Evolutionary conservation across 2,113 vertebrate species (phyloP), one percentile per base, ranked within the genome.

Genomic region (Sula dactylatra): DNA sequence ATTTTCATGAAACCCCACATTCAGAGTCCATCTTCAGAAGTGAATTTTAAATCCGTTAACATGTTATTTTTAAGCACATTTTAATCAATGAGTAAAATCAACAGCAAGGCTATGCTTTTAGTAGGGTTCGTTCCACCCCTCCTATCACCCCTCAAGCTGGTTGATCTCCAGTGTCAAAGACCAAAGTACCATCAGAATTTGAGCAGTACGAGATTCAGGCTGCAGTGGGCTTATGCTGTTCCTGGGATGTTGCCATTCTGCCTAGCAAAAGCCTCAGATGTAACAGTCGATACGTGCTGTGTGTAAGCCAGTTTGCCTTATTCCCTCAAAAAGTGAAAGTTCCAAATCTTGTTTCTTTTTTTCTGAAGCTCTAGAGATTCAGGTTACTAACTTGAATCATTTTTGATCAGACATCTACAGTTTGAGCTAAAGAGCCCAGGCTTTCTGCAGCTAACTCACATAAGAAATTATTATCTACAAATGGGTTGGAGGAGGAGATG

Each of bases 211-310:
- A 54, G 27, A 49, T 36, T 69, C 62, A 47, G 42, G 26, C 38
- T 49, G 26, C 56, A 56, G 47, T 15, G 52, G 54, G 20, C 52
- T 86, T 67, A 5, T 16, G 52, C 4, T 44, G 34, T 6, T 44
- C 49, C 36, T 38, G 32, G 20, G 31, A 31, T 55, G 25, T 9
- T 67, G 21, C 10, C 40, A 16, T 44, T 77, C 26, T n/a, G 29
- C 36, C 19, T 34, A 65, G 58, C 12, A 65, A 82, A 88, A 40
- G 9, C 14, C 21, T 62, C 69, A 42, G 32, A 59, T 29, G 31
- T 38, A 19, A 36, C 18, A n/a, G 16, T 5, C 3, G 1, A 3
- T 25, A 13, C 0, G 0, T 11, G 16, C 21, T 14, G 5, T 2
- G 3, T 6, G 6, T 10, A 10, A 77, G 9, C 19, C 21, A n/a